Base-by-base conservation (phyloP, 2,113 vertebrate species). In the Periophthalmus modestus region DNA sequence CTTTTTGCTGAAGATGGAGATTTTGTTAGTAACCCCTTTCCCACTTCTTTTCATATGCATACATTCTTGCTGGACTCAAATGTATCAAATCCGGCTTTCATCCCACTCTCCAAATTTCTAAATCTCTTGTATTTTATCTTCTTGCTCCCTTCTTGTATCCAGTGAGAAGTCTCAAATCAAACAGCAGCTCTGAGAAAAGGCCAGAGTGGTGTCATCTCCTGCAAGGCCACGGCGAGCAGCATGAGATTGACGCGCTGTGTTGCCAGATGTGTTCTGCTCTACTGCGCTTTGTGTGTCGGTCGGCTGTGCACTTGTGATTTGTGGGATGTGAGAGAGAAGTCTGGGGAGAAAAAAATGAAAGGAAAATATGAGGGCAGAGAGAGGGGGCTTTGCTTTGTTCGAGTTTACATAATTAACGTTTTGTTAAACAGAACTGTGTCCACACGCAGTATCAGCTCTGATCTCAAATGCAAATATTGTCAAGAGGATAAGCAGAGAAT, bases 381-480 rank as follows among this genome's bases (percentile, higher is more conserved):
- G 75, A 86, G 66, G 54, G 34, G 71, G 80, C 72, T 85, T 78
- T 79, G 79, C 81, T 81, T 87, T 86, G 76, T 80, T 86, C 43
- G 80, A 74, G 80, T 88, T 86, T 87, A 86, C 84, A 90, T 89
- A 86, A 89, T 89, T 82, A 79, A 84, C 81, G 80, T 77, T 88
- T 88, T 87, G 85, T 85, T 86, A 80, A 88, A 90, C 82, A 80
- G 55, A 90, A 69, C 83, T 73, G 73, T 82, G 83, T 80, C 77
- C 47, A 82, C 74, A 85, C 74, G 80, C 58, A 76, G 77, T 84
- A 88, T 88, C 85, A 61, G 74, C 73, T 83, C 82, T 87, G 82
- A 91, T 88, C 85, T 77, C 78, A 77, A 85, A 74, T 84, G 74
- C 80, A 91, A 89, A 88, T 88, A 90, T 83, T 88, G 78, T 82